These are phyloP conservation scores for Pseudoatta argentina DNA, from an alignment of 1,140 invertebrate species.

Conservation along the genomic window DNA sequence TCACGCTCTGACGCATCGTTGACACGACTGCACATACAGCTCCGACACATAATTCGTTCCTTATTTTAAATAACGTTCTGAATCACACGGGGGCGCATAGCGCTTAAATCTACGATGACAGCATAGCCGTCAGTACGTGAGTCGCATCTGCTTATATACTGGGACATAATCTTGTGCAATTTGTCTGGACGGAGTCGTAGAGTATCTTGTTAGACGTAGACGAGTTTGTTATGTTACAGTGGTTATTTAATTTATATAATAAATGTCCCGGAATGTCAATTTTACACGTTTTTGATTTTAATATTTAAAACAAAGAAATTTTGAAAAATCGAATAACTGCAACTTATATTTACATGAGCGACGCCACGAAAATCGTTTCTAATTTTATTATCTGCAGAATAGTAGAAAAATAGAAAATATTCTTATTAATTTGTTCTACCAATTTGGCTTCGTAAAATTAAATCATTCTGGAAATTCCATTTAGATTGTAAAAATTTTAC, in stretches of 20 bases:
- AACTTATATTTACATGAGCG: not conserved
- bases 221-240: not conserved
- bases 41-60: not conserved
- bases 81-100: not conserved
- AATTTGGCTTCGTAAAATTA: not conserved
- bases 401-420: not conserved
- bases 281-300: not conserved
- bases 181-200: not conserved
- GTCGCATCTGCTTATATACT: constrained; percentile 3
- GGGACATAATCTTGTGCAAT: constrained; percentile 14
- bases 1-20: constrained; percentile 52
- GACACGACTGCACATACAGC: not conserved
- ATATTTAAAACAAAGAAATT: not conserved
- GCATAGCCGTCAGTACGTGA: not conserved
- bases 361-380: not conserved
- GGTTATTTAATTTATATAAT: not conserved
- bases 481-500: not conserved
- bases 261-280: not conserved
- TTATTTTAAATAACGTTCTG: constrained; percentile 37
- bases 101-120: constrained; percentile 21
- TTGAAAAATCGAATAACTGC: not conserved
- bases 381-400: not conserved
- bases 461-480: not conserved
- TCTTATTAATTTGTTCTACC: not conserved
- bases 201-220: not conserved